Evolutionary conservation across 2,113 vertebrate species (phyloP), one percentile per base, ranked within the genome.

Genomic region (Fregata magnificens): DNA sequence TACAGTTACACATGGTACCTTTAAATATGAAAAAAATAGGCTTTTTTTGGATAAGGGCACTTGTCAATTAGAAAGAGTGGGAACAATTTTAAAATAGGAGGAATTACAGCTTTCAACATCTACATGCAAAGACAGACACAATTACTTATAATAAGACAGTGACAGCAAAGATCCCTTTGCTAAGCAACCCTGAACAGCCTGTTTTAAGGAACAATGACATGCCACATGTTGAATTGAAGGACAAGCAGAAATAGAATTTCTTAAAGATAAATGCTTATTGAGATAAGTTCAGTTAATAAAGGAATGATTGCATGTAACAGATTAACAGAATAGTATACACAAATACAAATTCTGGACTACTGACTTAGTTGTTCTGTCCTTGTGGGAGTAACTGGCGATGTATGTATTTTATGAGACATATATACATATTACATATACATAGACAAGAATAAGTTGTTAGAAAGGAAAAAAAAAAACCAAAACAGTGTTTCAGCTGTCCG

Each of bases 21-120:
- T 53, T 88, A 94, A 61, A 82, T 93, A 82, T 49, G 66, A 95
- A 96, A 87, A 96, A 90, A 78, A 34, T 17, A 44, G 21, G 1
- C 1, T 13, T 59, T 80, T 69, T 85, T 97, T 95, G 28, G 32
- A 76, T 82, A 82, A 95, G 42, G 32, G 19, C 19, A 91, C 40
- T 96, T 97, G 91, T 92, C 91, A 95, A 82, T 95, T 83, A 89
- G 40, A 80, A 97, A 91, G 73, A 95, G 58, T 78, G 38, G 50
- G 83, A 96, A 95, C 14, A 53, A 78, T 28, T 81, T 70, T 79
- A 69, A 84, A 71, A 40, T 81, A 86, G 78, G 61, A 96, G 82
- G 61, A 96, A 77, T 97, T 94, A 86, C 45, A 83, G 66, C 52
- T 96, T 96, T 88, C 56, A 82, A 50, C 45, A 45, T 93, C 88